Conservation (phyloP, 2,888 invertebrate species). For the Cheilosia scutellata region DNA sequence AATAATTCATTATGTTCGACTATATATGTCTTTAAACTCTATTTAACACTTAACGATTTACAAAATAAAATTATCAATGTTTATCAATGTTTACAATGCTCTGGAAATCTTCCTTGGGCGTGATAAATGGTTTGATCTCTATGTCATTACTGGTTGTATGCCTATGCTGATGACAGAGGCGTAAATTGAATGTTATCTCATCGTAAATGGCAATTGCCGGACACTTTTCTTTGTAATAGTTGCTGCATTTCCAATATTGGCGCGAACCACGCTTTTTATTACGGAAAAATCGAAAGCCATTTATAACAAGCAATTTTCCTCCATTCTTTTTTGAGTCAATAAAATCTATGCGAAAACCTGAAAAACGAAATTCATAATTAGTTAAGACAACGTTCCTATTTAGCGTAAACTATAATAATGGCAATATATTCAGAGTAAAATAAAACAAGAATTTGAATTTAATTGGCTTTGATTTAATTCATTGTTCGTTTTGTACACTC, state of each 20-base stretch:
- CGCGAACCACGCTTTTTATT: constrained; percentile 83
- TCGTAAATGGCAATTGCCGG: constrained; percentile 84
- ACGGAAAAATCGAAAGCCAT: constrained; percentile 84
- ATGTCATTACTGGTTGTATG: constrained; percentile 83
- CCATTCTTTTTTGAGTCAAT: constrained; percentile 84
- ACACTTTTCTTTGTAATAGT: constrained; percentile 84
- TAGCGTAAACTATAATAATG: neutral
- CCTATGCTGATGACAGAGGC: constrained; percentile 83
- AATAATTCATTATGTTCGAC: constrained; percentile 47
- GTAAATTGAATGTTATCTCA: constrained; percentile 81
- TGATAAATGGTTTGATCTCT: constrained; percentile 81
- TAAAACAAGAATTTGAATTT: constrained; percentile 40
- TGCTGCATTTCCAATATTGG: constrained; percentile 84
- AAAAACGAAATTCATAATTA: constrained; percentile 64
- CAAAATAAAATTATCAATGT: constrained; percentile 40
- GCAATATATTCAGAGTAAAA: neutral
- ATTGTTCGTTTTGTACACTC: neutral
- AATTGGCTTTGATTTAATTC: constrained; percentile 2
- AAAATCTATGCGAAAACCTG: constrained; percentile 83
- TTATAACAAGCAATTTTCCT: constrained; percentile 83
- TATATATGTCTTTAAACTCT: constrained; percentile 23
- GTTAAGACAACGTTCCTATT: constrained; percentile 10
- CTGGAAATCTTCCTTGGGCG: constrained; percentile 54
- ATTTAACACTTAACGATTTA: constrained; percentile 22
- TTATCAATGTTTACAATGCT: constrained; percentile 58